These are phyloP conservation scores for Sarcophaga subvicina DNA, from an alignment of 2,888 invertebrate genomes.

Conservation along the genomic window DNA sequence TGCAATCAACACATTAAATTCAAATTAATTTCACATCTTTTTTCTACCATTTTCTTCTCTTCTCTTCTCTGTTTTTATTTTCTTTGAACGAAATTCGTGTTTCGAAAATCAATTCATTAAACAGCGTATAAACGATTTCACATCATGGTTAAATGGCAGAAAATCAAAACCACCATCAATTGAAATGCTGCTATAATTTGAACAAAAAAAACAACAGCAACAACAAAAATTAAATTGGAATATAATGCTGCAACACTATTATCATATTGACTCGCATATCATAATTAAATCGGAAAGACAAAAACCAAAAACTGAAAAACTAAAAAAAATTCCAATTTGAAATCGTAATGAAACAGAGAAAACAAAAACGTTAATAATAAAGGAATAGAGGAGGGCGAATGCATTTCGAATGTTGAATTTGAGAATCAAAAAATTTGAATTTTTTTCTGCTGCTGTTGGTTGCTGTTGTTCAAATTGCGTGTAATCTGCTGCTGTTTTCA, in stretches of 20 bases:
- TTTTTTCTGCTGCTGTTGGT: conserved; percentile 26
- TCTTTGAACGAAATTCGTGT: conserved; percentile 8
- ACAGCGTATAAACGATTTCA: conserved; percentile 47
- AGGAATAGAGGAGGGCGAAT: neutral
- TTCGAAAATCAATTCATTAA: conserved; percentile 17
- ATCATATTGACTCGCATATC: neutral
- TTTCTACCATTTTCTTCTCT: neutral
- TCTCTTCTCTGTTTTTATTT: neutral
- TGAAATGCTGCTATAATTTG: neutral
- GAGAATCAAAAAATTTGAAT: conserved; percentile 10
- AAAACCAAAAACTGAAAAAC: neutral
- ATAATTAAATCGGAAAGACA: neutral
- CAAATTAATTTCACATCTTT: conserved; percentile 23
- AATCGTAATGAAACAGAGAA: neutral
- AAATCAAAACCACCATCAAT: neutral
- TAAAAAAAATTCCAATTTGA: neutral
- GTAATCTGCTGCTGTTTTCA: conserved; percentile 58
- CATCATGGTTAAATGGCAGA: conserved; percentile 1
- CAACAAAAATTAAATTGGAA: neutral
- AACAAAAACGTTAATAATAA: conserved; percentile 19
- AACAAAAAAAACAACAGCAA: no score
- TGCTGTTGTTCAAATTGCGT: conserved; percentile 60
- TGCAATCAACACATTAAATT: conserved; percentile 65
- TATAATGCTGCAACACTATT: neutral
- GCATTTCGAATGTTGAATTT: conserved; percentile 33